Evolutionary conservation across 2,797 vertebrate genomes (phyloP), one percentile per base, ranked within the genome.

Genomic region (Gymnoscopelus braueri): DNA sequence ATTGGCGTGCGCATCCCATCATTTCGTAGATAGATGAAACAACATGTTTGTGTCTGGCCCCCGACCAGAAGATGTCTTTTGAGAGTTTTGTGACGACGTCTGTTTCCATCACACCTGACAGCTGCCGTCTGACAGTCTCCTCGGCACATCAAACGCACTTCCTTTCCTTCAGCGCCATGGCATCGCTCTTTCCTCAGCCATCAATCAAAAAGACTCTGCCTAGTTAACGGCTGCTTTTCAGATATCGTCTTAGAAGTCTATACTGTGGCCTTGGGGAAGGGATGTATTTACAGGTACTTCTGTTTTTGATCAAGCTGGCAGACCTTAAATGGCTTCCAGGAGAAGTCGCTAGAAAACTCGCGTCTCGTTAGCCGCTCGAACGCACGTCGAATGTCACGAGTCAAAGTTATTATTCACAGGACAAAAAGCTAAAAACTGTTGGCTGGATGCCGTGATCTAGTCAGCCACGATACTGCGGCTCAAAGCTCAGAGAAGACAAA

Each of bases 51-150:
- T 65, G 35, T 60, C 19, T 60, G 23, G 61, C 56, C 11, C 7
- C n/a, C 47, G 53, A 67, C 2, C 8, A 44, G 1, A 54, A 19
- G 11, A 29, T 47, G 55, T 56, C 60, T 19, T 67, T 54, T 73
- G 56, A 60, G 60, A 23, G 56, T 0, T 3, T 57, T 26, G 23
- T 1, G 1, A 63, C 24, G 19, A 26, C 66, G 58, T 70, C 48
- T 74, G 60, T 64, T 72, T 55, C 48, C 19, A n/a, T 72, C 61
- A 57, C 67, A 79, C 54, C 54, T 81, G 60, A 66, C 73, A 55
- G 66, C 57, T 35, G 24, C 29, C 29, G 6, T 75, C 56, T 74
- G 51, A 80, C 66, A 60, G 72, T 23, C 53, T 58, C 52, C 47
- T 49, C 59, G 63, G 55, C 50, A 65, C 49, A 64, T 72, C 63